Base-by-base conservation (phyloP, 2,888 invertebrate genomes). In the Syrphus vitripennis region DNA sequence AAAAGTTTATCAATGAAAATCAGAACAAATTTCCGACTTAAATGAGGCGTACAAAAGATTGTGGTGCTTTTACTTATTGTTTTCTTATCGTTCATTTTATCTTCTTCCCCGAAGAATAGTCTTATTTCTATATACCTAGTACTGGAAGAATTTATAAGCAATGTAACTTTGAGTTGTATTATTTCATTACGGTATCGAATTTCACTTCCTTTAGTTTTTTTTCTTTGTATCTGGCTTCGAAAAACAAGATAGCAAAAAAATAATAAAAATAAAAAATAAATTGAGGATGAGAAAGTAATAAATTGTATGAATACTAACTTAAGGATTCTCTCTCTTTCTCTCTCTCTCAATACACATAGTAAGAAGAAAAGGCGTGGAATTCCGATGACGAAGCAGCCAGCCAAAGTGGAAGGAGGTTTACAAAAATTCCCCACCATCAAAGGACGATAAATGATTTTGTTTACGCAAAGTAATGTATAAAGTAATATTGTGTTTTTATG, bases 11-110 rank as follows among this genome's bases (percentile, higher is more conserved):
- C 81, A 31, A 57, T 10, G 59, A 53, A 72, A 72, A 72, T 78
- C 72, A 31, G 21, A 45, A 12, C 24, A 61, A 65, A 78, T 74
- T 72, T 69, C 45, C 12, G n/a, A 16, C 78, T 72, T 45, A 55
- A 78, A 69, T 67, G 59, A 72, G 65, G 26, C 65, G 59, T 45
- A 45, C 50, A 50, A n/a, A n/a, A 53, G 67, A 78, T 82, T 77
- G 57, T 37, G 57, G 42, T 42, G 26, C 4, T 42, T 69, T 57
- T 45, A 2, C 48, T 53, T 70, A 57, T 40, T 42, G 21, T 53
- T 63, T 70, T 37, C 37, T 29, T 16, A 45, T 65, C 65, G 29
- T 45, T 61, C 1, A 34, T 24, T 26, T 34, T 48, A 12, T 37
- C 31, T 37, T 29, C 7, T 4, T 40, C 16, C n/a, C 4, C 19